phyloP scores from a whole-genome alignment of 2,888 invertebrate species.

The Caenorhabditis wallacei region DNA sequence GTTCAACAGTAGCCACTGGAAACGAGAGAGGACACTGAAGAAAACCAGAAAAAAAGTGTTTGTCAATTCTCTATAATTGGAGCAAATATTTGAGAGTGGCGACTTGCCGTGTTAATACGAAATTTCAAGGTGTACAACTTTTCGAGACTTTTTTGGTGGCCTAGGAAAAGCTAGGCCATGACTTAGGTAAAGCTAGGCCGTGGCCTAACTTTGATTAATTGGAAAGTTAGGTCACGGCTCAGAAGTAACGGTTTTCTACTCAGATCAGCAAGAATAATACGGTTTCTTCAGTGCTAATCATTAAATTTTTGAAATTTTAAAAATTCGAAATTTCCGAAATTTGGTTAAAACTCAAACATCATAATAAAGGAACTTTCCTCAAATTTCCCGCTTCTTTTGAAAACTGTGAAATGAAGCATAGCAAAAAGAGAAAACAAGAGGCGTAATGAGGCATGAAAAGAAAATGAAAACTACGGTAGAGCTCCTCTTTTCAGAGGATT shows the following conservation, averaged over 20 bases:
- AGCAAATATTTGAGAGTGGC: conserved; percentile 49
- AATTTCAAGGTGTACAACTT: conserved; percentile 3
- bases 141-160: background rate
- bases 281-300: too few relatives aligned
- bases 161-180: too few relatives aligned
- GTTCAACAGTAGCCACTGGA: conserved; percentile 11
- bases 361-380: background rate
- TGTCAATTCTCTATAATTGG: conserved; percentile 46
- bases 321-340: background rate
- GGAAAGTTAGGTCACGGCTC: too few relatives aligned
- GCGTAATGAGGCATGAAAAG: conserved; percentile 47
- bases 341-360: background rate
- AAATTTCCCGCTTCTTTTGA: conserved; percentile 16
- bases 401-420: conserved; percentile 18
- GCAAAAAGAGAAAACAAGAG: conserved; percentile 23
- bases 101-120: background rate
- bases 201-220: too few relatives aligned
- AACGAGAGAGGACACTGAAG: background rate
- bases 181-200: too few relatives aligned
- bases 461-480: conserved; percentile 15
- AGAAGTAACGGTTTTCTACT: too few relatives aligned
- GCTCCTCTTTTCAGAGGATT: background rate
- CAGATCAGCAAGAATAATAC: too few relatives aligned
- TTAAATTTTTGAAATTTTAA: too few relatives aligned
- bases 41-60: conserved; percentile 44